phyloP scores from a whole-genome alignment of 2,888 invertebrate species.

The Arenicola marina region DNA sequence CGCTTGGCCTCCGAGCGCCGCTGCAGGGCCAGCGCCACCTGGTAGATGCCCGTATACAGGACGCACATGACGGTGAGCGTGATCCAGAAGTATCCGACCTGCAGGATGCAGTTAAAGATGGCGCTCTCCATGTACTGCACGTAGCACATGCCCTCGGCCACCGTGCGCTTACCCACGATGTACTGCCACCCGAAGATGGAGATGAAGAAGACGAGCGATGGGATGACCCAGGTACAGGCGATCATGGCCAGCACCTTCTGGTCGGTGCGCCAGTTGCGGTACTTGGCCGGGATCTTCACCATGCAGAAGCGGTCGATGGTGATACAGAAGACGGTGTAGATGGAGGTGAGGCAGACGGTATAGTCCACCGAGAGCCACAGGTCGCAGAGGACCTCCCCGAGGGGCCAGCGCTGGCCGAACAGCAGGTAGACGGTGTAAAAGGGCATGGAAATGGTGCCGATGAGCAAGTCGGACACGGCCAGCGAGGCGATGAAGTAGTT shows the following conservation, averaged over 20 bases:
- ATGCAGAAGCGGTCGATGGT: slow-evolving; percentile 99
- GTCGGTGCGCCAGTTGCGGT: slow-evolving; percentile 95
- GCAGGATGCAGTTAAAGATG: slow-evolving; percentile 93
- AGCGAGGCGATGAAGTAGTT: slow-evolving; percentile 95
- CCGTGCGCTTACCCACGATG: slow-evolving; percentile 89
- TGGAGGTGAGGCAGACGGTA: slow-evolving; percentile 92
- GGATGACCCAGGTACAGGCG: slow-evolving; percentile 94
- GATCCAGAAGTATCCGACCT: slow-evolving; percentile 97
- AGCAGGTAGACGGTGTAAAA: slow-evolving; percentile 97
- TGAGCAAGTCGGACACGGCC: slow-evolving; percentile 95
- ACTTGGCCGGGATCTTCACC: slow-evolving; percentile 96
- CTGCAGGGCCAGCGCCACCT: slow-evolving; percentile 96
- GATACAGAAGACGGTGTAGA: slow-evolving; percentile 97
- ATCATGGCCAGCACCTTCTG: slow-evolving; percentile 91
- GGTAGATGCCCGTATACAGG: slow-evolving; percentile 95
- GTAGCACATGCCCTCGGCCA: slow-evolving; percentile 85
- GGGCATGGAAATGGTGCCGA: slow-evolving; percentile 72
- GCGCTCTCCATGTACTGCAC: slow-evolving; percentile 98
- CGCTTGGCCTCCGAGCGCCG: slow-evolving; percentile 96
- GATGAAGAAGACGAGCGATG: slow-evolving; percentile 92
- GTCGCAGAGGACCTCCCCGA: slow-evolving; percentile 94
- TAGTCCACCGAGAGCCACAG: slow-evolving; percentile 99
- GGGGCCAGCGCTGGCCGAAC: slow-evolving; percentile 88
- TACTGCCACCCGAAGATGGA: slow-evolving; percentile 99
- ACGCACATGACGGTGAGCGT: slow-evolving; percentile 93